A percentile compares a stretch with the other conserved stretches of the same genome.
Conservation (phyloP, 2,797 vertebrate genomes). For the Eulemur mongoz region DNA sequence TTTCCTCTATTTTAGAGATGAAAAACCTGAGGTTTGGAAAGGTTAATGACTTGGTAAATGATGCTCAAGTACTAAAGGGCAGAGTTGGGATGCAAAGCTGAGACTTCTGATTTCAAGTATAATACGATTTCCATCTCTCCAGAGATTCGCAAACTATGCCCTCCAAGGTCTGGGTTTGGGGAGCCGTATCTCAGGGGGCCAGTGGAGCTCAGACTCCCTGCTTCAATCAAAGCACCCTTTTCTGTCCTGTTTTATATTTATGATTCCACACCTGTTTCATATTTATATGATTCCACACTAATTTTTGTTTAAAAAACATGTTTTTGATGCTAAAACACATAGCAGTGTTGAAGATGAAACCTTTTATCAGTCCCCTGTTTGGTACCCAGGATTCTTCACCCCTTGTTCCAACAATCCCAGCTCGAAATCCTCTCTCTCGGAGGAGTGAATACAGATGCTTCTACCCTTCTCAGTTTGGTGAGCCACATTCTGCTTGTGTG, state of each 20-base stretch:
- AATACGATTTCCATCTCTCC: neutral
- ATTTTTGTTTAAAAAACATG: conserved; percentile 5
- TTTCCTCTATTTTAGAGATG: conserved; percentile 20
- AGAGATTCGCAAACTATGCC: neutral
- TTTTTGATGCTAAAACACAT: neutral
- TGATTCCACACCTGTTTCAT: neutral
- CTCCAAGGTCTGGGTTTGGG: neutral
- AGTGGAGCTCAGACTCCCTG: neutral
- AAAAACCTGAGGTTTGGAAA: conserved; percentile 43
- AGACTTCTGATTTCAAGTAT: neutral
- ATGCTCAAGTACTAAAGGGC: neutral
- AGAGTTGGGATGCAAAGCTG: neutral
- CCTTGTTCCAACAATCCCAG: neutral
- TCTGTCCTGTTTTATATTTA: neutral
- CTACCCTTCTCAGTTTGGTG: neutral
- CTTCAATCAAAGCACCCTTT: neutral
- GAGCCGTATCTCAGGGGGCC: fast-evolving
- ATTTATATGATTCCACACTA: neutral
- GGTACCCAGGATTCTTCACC: neutral
- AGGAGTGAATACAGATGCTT: neutral
- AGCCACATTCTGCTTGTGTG: neutral
- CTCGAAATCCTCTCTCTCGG: neutral
- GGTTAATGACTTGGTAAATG: conserved; percentile 8
- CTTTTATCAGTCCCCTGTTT: neutral
- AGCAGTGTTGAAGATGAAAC: neutral